Percentiles rank a stretch among this genome's conserved stretches.
These are phyloP conservation scores for Hydrophis major DNA, from an alignment of 2,797 vertebrate species.

Conservation along the genomic window DNA sequence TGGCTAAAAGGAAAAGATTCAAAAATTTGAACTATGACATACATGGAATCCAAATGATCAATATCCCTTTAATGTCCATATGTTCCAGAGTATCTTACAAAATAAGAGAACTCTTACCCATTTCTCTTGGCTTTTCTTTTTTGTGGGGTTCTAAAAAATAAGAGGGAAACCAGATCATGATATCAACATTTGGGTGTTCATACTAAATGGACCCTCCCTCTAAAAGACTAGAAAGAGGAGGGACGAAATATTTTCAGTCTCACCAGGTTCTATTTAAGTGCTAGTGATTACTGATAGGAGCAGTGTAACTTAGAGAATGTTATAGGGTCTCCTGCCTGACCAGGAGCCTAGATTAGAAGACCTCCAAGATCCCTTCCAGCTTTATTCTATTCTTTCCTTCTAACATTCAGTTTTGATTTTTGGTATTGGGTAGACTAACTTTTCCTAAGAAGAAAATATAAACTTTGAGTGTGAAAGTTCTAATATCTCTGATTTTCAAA, in stretches of 20 bases:
- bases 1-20: neutral
- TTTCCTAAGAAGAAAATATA: neutral
- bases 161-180: neutral
- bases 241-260: no score
- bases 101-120: neutral
- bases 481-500: neutral
- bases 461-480: neutral
- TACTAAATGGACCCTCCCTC: neutral
- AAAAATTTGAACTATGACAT: neutral
- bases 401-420: no score
- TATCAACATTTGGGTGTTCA: neutral
- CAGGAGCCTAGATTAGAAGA: no score
- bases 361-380: no score
- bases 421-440: neutral
- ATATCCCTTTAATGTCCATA: neutral
- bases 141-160: neutral
- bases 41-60: neutral
- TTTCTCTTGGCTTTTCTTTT: neutral
- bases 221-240: neutral
- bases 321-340: no score
- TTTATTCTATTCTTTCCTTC: no score
- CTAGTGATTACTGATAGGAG: no score
- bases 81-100: neutral
- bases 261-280: no score
- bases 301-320: no score